Evolutionary conservation across 2,888 invertebrate genomes (phyloP).

Genomic region (Coenonympha arcania): DNA sequence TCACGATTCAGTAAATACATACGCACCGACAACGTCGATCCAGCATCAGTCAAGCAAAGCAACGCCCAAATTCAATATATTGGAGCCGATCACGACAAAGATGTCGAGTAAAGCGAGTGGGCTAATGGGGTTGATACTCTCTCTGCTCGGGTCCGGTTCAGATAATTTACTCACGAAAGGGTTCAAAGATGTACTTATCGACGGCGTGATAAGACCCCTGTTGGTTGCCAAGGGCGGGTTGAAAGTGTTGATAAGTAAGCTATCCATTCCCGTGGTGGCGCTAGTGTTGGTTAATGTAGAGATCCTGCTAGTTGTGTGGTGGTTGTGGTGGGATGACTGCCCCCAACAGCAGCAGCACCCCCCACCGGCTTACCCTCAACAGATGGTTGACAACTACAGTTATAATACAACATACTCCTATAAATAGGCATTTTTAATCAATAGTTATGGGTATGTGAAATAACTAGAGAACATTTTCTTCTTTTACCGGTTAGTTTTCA

Average conservation of each 20-base stretch:
- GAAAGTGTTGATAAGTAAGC: conserved; percentile 56
- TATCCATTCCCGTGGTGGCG: conserved; percentile 58
- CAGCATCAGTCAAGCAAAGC: conserved; percentile 9
- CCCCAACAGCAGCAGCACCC: conserved; percentile 28
- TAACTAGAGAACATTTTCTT: too few species aligned
- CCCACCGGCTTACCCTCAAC: background rate
- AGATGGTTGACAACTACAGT: conserved; percentile 2
- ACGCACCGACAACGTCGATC: conserved; percentile 5
- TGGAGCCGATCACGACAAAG: conserved; percentile 48
- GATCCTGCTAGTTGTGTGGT: conserved; percentile 62
- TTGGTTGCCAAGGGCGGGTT: conserved; percentile 53
- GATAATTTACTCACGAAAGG: conserved; percentile 47
- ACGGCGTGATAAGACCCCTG: conserved; percentile 57
- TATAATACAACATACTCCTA: conserved; percentile 13
- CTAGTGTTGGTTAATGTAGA: conserved; percentile 61
- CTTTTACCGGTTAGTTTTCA: too few species aligned
- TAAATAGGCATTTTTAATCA: background rate
- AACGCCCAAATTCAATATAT: conserved; percentile 34
- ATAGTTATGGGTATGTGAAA: too few species aligned
- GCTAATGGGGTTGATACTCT: conserved; percentile 48
- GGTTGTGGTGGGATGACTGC: conserved; percentile 71
- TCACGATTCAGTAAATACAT: conserved; percentile 14
- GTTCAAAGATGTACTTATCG: conserved; percentile 52
- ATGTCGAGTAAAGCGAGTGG: conserved; percentile 50
- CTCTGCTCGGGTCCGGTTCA: conserved; percentile 46